Percentiles rank a stretch among this genome's conserved stretches.
These are phyloP conservation scores for Saccostrea glomerata DNA, from an alignment of 1,140 invertebrate species.

Conservation along the genomic window DNA sequence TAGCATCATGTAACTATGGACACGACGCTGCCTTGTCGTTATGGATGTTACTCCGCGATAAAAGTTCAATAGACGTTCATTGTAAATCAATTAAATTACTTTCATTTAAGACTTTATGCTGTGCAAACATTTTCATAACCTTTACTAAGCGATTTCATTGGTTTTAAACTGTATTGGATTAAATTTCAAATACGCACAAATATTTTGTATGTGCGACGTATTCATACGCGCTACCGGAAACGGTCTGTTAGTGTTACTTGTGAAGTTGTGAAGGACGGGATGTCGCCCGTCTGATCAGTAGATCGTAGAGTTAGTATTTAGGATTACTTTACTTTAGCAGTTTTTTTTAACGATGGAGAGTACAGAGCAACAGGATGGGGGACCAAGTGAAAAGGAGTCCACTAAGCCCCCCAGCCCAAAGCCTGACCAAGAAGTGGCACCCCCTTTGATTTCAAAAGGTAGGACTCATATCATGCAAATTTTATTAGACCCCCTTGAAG, in stretches of 20 bases:
- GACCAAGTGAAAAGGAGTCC: conserved; percentile 70
- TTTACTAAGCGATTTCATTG: background rate
- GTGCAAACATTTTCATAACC: background rate
- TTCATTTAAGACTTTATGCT: background rate
- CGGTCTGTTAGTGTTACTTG: conserved; percentile 21
- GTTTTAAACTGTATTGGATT: background rate
- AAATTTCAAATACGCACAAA: background rate
- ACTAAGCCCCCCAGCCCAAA: conserved; percentile 72
- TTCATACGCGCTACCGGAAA: conserved; percentile 38
- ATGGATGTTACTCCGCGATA: conserved; percentile 43
- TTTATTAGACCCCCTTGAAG: conserved; percentile 18
- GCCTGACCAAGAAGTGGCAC: conserved; percentile 70
- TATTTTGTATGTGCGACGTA: background rate
- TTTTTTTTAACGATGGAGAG: conserved; percentile 56
- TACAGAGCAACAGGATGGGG: conserved; percentile 59
- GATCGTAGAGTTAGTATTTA: conserved; percentile 22
- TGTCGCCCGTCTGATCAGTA: conserved; percentile 21
- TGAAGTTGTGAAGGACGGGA: conserved; percentile 23
- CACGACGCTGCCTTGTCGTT: conserved; percentile 46
- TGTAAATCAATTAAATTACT: background rate
- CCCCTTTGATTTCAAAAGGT: conserved; percentile 66
- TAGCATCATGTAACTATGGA: conserved; percentile 47
- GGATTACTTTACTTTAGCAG: conserved; percentile 8
- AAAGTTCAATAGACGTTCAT: conserved; percentile 20
- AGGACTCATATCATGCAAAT: background rate